Conservation (phyloP, 2,888 invertebrate species). For the Rotaria socialis region DNA sequence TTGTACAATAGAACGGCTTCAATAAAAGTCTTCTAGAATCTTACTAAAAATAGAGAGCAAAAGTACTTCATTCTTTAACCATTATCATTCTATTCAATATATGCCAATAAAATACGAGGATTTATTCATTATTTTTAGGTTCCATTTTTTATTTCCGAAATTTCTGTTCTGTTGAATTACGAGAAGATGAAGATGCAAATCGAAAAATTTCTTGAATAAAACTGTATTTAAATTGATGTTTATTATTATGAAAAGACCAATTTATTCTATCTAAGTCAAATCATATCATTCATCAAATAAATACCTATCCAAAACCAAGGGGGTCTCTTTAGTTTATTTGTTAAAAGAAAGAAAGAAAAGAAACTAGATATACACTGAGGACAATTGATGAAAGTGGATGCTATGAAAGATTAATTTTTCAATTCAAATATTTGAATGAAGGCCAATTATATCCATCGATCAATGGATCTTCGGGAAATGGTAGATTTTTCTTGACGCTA, state of each 20-base stretch:
- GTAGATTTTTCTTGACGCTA: conserved; percentile 22
- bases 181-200: too few species aligned
- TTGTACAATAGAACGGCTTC: too few species aligned
- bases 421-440: conserved; percentile 9
- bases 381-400: background rate
- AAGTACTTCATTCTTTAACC: too few species aligned
- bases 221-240: too few species aligned
- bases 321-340: background rate
- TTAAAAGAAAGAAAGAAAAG: background rate
- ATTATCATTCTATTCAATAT: too few species aligned
- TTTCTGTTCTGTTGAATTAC: too few species aligned
- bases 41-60: too few species aligned
- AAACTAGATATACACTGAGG: background rate
- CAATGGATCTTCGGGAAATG: conserved; percentile 7
- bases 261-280: background rate
- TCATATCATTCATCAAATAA: background rate
- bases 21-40: too few species aligned
- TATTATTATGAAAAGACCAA: background rate
- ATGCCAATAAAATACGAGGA: too few species aligned
- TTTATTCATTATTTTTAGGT: too few species aligned
- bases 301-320: background rate
- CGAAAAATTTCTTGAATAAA: too few species aligned
- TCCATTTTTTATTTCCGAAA: too few species aligned
- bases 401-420: background rate
- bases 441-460: conserved; percentile 33